Evolutionary conservation across 2,888 invertebrate genomes (phyloP).

Genomic region (Fabriciana adippe): DNA sequence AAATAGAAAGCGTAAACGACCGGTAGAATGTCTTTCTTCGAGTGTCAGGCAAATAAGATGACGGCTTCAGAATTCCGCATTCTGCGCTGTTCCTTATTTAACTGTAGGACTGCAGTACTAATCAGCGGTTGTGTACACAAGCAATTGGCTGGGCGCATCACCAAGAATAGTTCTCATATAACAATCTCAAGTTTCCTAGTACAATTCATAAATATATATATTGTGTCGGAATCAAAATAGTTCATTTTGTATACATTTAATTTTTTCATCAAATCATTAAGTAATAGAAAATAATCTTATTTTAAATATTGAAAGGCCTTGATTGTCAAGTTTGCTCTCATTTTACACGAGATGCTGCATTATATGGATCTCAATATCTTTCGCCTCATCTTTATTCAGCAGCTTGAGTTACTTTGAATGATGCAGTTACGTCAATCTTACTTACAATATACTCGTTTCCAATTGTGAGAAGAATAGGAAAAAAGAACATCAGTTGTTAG

Average conservation of each 20-base stretch:
- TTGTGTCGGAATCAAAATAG: not conserved
- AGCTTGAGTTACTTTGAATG: slow-evolving; percentile 32
- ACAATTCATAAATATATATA: not conserved
- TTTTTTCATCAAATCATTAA: no score
- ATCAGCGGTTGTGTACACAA: not conserved
- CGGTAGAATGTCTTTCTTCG: slow-evolving; percentile 2
- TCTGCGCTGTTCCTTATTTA: not conserved
- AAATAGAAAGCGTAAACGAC: slow-evolving; percentile 19
- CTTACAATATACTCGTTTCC: slow-evolving; percentile 4
- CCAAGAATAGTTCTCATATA: not conserved
- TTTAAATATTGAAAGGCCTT: slow-evolving; percentile 3
- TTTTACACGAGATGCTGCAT: slow-evolving; percentile 17
- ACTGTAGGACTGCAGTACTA: not conserved
- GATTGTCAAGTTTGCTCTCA: slow-evolving; percentile 6
- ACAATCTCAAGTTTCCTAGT: not conserved
- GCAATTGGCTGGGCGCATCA: not conserved
- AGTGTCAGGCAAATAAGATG: not conserved
- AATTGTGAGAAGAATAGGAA: slow-evolving; percentile 4
- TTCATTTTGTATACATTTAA: not conserved
- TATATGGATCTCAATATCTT: slow-evolving; percentile 19
- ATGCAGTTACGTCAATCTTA: slow-evolving; percentile 16
- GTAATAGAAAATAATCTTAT: not conserved
- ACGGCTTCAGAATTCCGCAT: not conserved
- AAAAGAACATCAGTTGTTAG: not conserved
- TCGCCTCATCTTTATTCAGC: slow-evolving; percentile 35